These are phyloP conservation scores for Dolichomitus sp. DNA, from an alignment of 2,888 invertebrate species.

Conservation along the genomic window DNA sequence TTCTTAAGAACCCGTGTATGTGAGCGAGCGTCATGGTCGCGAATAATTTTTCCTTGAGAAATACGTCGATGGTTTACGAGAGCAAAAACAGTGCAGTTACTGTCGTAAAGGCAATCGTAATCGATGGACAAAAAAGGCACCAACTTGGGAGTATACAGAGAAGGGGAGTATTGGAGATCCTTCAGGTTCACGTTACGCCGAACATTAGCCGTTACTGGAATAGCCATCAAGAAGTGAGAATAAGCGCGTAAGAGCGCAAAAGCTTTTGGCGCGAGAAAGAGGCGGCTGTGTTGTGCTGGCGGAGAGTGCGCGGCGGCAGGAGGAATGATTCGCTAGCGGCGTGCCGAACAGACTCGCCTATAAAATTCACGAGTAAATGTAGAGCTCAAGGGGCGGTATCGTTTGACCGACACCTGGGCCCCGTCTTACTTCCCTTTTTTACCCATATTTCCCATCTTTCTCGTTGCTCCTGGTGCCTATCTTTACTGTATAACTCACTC, in stretches of 20 bases:
- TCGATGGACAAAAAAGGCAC: slow-evolving; percentile 78
- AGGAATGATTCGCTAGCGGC: slow-evolving; percentile 68
- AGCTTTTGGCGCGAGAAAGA: slow-evolving; percentile 52
- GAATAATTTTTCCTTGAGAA: neutral
- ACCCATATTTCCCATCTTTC: slow-evolving; percentile 49
- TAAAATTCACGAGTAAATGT: slow-evolving; percentile 82
- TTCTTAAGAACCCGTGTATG: neutral
- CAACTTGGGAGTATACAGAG: neutral
- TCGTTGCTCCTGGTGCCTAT: slow-evolving; percentile 40
- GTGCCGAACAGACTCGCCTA: slow-evolving; percentile 71
- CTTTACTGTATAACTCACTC: slow-evolving; percentile 50
- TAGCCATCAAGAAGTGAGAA: slow-evolving; percentile 76
- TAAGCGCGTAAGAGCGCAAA: slow-evolving; percentile 58
- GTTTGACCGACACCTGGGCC: slow-evolving; percentile 74
- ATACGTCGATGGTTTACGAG: slow-evolving; percentile 78
- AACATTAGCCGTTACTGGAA: slow-evolving; percentile 82
- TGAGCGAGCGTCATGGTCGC: slow-evolving; percentile 22
- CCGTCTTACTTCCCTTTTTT: slow-evolving; percentile 35
- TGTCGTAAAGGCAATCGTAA: slow-evolving; percentile 83
- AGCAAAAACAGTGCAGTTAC: slow-evolving; percentile 76
- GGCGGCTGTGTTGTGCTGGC: slow-evolving; percentile 26
- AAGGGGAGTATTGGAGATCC: slow-evolving; percentile 73
- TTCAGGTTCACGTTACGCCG: slow-evolving; percentile 74
- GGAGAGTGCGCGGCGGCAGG: slow-evolving; percentile 59
- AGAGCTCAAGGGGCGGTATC: slow-evolving; percentile 82